Conservation (phyloP, 2,888 invertebrate genomes). For the Ametastegia equiseti region DNA sequence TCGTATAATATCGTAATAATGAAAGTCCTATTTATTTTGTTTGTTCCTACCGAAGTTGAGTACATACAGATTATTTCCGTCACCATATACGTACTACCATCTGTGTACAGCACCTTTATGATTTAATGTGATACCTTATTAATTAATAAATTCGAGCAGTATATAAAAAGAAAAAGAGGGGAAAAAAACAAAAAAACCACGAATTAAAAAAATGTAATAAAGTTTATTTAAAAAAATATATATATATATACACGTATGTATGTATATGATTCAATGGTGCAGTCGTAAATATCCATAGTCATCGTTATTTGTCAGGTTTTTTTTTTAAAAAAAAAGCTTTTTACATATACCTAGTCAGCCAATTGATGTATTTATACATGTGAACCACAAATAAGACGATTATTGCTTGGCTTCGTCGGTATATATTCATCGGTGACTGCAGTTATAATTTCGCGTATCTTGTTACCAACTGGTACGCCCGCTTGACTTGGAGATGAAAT, state of each 20-base stretch:
- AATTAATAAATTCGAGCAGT: constrained; percentile 68
- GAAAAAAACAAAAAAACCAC: constrained; percentile 1
- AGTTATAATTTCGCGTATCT: background rate
- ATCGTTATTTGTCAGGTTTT: background rate
- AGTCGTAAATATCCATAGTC: background rate
- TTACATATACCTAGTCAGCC: too few species aligned
- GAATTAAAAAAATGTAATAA: constrained; percentile 30
- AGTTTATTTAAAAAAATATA: constrained; percentile 31
- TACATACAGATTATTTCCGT: constrained; percentile 55
- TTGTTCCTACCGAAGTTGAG: constrained; percentile 73
- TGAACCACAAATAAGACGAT: background rate
- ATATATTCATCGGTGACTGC: background rate
- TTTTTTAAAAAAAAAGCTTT: background rate
- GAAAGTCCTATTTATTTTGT: constrained; percentile 70
- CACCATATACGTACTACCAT: constrained; percentile 58
- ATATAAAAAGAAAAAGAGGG: constrained; percentile 51
- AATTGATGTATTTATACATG: too few species aligned
- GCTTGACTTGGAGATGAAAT: background rate
- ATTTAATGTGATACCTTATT: constrained; percentile 74
- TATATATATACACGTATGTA: constrained; percentile 5
- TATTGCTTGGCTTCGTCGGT: background rate
- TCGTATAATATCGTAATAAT: constrained; percentile 62
- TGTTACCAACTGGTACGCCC: background rate
- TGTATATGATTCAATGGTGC: constrained; percentile 22
- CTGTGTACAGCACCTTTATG: constrained; percentile 74